Percentiles rank a stretch among this genome's conserved stretches.
These are phyloP conservation scores for Dolichopus griseipennis DNA, from an alignment of 2,888 invertebrate genomes.

Conservation along the genomic window DNA sequence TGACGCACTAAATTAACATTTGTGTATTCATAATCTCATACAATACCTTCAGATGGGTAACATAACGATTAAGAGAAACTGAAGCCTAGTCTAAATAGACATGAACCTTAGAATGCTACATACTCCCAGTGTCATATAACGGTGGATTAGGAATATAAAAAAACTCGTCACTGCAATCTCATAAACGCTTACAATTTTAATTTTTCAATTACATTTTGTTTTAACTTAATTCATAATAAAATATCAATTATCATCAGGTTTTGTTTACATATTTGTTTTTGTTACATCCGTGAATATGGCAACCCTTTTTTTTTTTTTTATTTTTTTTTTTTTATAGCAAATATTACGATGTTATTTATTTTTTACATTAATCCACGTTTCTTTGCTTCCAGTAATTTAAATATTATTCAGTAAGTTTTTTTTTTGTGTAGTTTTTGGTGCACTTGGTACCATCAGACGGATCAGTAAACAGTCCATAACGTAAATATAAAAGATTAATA, in stretches of 20 bases:
- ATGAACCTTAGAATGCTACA: too few species aligned
- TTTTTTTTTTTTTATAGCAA: too few species aligned
- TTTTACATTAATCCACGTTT: not conserved
- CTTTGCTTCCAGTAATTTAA: not conserved
- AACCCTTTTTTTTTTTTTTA: not conserved
- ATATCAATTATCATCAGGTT: not conserved
- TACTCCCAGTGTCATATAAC: too few species aligned
- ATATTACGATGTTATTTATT: too few species aligned
- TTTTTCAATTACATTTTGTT: not conserved
- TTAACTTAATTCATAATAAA: not conserved
- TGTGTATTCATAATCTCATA: too few species aligned
- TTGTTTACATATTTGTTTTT: not conserved
- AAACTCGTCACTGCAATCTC: too few species aligned
- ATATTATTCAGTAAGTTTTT: too few species aligned
- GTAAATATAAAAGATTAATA: not conserved
- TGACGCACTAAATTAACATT: too few species aligned
- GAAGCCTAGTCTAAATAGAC: too few species aligned
- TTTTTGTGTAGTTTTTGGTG: not conserved
- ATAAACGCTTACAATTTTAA: not conserved
- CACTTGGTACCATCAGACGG: not conserved
- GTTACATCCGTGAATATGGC: not conserved
- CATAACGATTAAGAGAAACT: too few species aligned
- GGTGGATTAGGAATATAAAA: too few species aligned
- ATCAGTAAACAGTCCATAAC: not conserved
- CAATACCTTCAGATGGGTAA: too few species aligned